Conservation (phyloP, 2,888 invertebrate species). For the Lasioglossum morio region DNA sequence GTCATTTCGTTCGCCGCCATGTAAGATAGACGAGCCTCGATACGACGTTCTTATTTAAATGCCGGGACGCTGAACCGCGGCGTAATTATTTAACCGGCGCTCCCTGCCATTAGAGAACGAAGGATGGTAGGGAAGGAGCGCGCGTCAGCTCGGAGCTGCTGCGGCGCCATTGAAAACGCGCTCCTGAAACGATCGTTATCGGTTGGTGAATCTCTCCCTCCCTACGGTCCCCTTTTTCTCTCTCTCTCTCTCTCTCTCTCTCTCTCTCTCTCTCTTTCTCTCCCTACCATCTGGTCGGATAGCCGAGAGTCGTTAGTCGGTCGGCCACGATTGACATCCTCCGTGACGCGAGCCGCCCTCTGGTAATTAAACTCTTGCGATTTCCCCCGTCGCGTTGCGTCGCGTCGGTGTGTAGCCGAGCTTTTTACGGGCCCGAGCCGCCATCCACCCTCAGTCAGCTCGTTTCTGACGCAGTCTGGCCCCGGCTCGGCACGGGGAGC, state of each 20-base stretch:
- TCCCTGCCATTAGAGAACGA: constrained; percentile 36
- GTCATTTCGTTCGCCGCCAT: constrained; percentile 49
- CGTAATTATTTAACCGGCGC: constrained; percentile 57
- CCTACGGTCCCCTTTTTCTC: not conserved
- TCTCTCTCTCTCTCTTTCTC: constrained; percentile 28
- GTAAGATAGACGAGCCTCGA: constrained; percentile 38
- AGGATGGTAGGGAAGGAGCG: constrained; percentile 23
- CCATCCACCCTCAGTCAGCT: constrained; percentile 15
- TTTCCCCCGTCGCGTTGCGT: constrained; percentile 49
- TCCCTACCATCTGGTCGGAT: constrained; percentile 45
- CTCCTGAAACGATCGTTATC: constrained; percentile 68
- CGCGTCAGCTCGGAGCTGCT: constrained; percentile 28
- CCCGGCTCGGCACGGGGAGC: constrained; percentile 37
- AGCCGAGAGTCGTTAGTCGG: constrained; percentile 65
- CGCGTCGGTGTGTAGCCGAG: constrained; percentile 25
- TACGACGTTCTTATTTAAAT: constrained; percentile 59
- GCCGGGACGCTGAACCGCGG: constrained; percentile 42
- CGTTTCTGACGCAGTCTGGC: constrained; percentile 13
- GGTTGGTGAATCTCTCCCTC: constrained; percentile 45
- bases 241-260: constrained; percentile 13
- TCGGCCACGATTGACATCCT: constrained; percentile 50
- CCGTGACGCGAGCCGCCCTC: constrained; percentile 34
- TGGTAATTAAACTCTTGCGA: constrained; percentile 69
- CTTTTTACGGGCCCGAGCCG: constrained; percentile 53
- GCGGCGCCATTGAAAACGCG: constrained; percentile 56